These are phyloP conservation scores for Siniperca scherzeri DNA, from an alignment of 2,797 vertebrate genomes.

Conservation along the genomic window DNA sequence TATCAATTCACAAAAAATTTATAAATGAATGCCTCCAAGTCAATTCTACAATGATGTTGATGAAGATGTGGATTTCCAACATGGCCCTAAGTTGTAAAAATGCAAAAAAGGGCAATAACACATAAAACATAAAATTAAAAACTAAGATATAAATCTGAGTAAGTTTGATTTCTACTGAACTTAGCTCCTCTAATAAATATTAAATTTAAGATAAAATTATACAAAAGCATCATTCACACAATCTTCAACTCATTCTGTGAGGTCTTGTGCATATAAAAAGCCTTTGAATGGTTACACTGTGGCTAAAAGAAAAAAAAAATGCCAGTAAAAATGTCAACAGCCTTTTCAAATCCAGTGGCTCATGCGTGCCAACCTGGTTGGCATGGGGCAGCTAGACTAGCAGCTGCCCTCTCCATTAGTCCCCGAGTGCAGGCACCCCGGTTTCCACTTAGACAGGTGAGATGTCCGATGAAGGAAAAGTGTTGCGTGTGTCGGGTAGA, in stretches of 20 bases:
- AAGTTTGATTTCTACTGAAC: not conserved
- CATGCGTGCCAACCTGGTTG: slow-evolving; percentile 44
- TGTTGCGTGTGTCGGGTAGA: slow-evolving; percentile 41
- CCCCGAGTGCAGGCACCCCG: slow-evolving; percentile 34
- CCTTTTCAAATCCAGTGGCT: slow-evolving; percentile 49
- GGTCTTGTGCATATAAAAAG: slow-evolving; percentile 25
- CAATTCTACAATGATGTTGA: not conserved
- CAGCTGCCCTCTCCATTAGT: slow-evolving; percentile 43
- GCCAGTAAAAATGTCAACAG: slow-evolving; percentile 58
- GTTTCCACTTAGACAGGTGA: slow-evolving; percentile 69
- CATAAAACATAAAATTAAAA: not conserved
- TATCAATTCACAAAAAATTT: not conserved
- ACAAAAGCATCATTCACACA: slow-evolving; percentile 14
- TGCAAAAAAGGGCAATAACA: not conserved
- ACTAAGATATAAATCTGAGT: not conserved
- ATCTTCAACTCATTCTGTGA: slow-evolving; percentile 38
- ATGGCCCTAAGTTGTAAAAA: not conserved
- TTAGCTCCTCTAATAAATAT: not conserved
- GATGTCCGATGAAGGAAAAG: slow-evolving; percentile 47
- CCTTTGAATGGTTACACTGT: slow-evolving; percentile 30
- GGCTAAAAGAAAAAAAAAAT: slow-evolving; percentile 22
- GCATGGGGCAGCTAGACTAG: slow-evolving; percentile 18
- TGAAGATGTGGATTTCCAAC: not conserved
- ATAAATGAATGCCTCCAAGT: not conserved
- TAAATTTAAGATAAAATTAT: not conserved